Conservation (phyloP, 2,113 vertebrate genomes). For the Solea senegalensis region DNA sequence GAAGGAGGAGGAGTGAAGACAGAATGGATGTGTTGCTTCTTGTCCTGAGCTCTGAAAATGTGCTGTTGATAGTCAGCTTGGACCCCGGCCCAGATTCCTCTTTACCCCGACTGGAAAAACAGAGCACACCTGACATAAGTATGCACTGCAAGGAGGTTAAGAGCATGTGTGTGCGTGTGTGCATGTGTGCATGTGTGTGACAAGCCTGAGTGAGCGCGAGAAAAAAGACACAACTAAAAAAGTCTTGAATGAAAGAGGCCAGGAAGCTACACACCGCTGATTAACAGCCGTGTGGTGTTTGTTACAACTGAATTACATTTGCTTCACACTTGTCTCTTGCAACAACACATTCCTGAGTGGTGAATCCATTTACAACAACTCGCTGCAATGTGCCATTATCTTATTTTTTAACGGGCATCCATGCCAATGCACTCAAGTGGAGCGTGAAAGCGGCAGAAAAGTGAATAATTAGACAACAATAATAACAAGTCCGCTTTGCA, state of each 20-base stretch:
- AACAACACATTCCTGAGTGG: conserved; percentile 47
- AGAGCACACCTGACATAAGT: conserved; percentile 87
- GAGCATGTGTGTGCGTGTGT: conserved; percentile 27
- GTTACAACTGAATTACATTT: conserved; percentile 30
- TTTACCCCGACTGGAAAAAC: conserved; percentile 78
- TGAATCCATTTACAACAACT: conserved; percentile 39
- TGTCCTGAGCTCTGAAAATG: conserved; percentile 71
- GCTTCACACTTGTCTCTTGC: conserved; percentile 24
- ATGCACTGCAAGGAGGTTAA: conserved; percentile 77
- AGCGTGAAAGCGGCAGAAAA: conserved; percentile 12
- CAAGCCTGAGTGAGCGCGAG: conserved; percentile 22
- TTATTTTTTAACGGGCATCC: conserved; percentile 28
- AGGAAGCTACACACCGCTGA: conserved; percentile 37
- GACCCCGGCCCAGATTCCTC: conserved; percentile 80
- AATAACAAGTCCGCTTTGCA: conserved; percentile 40
- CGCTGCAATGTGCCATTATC: conserved; percentile 35
- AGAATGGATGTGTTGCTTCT: conserved; percentile 79
- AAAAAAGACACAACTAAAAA: conserved; percentile 11
- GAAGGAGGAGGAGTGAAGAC: conserved; percentile 50
- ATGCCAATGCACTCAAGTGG: conserved; percentile 22
- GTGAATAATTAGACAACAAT: conserved; percentile 33
- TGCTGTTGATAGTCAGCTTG: conserved; percentile 77
- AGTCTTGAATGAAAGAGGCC: conserved; percentile 45
- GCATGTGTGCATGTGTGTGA: conserved; percentile 20
- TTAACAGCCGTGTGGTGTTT: conserved; percentile 26